A percentile compares a stretch with the other conserved stretches of the same genome.
phyloP scores from a whole-genome alignment of 2,888 invertebrate genomes.

The Biston stratarius region DNA sequence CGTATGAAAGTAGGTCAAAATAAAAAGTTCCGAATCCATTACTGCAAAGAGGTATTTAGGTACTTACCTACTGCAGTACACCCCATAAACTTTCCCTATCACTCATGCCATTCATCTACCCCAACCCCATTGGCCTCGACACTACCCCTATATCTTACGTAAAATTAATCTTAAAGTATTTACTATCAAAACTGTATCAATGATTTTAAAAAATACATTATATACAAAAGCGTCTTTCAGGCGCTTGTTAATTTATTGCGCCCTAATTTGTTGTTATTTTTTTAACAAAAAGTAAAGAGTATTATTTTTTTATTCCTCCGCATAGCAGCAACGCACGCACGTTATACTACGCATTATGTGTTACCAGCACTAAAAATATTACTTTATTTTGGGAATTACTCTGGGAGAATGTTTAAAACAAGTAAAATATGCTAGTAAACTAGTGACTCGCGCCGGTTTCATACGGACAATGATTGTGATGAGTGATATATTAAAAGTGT shows the following conservation, averaged over 20 bases:
- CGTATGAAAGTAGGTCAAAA: neutral
- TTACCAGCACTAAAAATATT: constrained; percentile 49
- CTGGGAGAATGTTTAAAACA: neutral
- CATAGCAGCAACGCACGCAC: constrained; percentile 75
- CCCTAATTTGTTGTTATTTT: constrained; percentile 15
- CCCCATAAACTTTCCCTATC: constrained; percentile 11
- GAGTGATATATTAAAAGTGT: too few relatives aligned
- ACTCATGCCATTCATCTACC: constrained; percentile 17
- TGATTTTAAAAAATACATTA: too few relatives aligned
- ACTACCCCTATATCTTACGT: constrained; percentile 15
- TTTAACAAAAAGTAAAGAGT: constrained; percentile 33
- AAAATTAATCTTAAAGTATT: constrained; percentile 10
- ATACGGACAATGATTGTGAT: too few relatives aligned
- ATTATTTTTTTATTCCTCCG: constrained; percentile 61
- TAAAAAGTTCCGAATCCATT: neutral
- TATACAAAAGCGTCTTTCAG: constrained; percentile 5
- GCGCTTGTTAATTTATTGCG: constrained; percentile 11
- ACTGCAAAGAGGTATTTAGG: too few relatives aligned
- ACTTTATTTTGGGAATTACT: neutral
- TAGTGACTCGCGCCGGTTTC: too few relatives aligned
- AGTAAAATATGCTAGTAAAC: too few relatives aligned
- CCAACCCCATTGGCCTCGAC: constrained; percentile 23
- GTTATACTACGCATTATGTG: constrained; percentile 61
- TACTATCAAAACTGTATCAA: too few relatives aligned
- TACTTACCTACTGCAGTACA: neutral